A percentile compares a stretch with the other conserved stretches of the same genome.
These are phyloP conservation scores for Phainopepla nitens DNA, from an alignment of 2,113 vertebrate genomes.

Conservation along the genomic window DNA sequence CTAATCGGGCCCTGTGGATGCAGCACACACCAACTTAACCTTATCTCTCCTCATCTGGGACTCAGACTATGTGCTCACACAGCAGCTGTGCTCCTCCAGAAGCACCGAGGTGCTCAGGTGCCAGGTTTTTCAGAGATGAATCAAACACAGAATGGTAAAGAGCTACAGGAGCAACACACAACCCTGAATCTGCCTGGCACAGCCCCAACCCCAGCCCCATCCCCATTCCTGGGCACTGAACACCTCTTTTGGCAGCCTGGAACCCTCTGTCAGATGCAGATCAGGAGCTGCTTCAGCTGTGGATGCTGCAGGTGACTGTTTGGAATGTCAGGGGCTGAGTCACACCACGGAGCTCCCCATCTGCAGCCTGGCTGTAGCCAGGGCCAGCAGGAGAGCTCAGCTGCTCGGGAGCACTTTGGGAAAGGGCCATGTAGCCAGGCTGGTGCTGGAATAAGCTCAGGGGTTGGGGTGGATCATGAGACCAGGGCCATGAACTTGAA, in stretches of 20 bases:
- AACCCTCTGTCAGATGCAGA: neutral
- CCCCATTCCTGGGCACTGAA: neutral
- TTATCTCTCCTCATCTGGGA: neutral
- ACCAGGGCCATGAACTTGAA: neutral
- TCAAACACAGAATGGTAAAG: neutral
- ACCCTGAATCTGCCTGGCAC: neutral
- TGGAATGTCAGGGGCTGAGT: neutral
- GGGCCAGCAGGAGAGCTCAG: neutral
- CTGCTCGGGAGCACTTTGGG: neutral
- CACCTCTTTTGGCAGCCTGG: neutral
- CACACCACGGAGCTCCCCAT: neutral
- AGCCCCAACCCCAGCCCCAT: neutral
- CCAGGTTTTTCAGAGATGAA: neutral
- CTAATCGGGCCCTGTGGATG: neutral
- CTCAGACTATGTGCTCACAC: neutral
- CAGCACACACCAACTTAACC: neutral
- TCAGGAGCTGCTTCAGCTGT: neutral
- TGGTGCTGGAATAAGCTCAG: neutral
- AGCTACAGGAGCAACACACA: accelerated
- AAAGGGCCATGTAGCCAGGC: neutral
- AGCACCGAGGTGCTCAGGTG: neutral
- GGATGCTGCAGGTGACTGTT: neutral
- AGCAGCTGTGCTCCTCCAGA: accelerated
- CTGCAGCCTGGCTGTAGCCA: neutral
- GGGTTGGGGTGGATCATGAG: neutral